Percentiles rank a stretch among this genome's conserved stretches.
These are phyloP conservation scores for Oreochromis aureus DNA, from an alignment of 2,113 vertebrate genomes.

Conservation along the genomic window DNA sequence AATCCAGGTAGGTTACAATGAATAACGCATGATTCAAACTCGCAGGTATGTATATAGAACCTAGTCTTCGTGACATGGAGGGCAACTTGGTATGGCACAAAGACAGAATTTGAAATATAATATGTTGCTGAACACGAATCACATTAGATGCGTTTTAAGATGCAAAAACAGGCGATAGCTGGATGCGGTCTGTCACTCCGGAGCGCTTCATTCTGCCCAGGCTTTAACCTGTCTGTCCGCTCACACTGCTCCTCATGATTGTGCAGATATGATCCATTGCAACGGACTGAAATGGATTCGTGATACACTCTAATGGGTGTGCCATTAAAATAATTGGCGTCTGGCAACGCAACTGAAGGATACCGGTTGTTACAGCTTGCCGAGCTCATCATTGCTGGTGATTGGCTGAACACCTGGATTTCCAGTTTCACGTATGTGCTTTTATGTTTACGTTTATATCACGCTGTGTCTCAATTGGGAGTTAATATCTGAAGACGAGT, in stretches of 20 bases:
- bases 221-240: background rate
- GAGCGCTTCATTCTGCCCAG: background rate
- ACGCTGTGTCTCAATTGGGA: background rate
- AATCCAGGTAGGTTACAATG: conserved; percentile 59
- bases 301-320: conserved; percentile 50
- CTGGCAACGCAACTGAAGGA: conserved; percentile 1
- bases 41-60: background rate
- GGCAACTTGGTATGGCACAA: background rate
- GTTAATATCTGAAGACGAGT: background rate
- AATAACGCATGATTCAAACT: conserved; percentile 17
- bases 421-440: background rate
- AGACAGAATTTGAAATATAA: background rate
- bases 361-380: background rate
- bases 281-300: conserved; percentile 27
- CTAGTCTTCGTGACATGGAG: background rate
- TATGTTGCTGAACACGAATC: background rate
- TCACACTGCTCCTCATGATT: background rate
- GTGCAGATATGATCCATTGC: conserved; percentile 19
- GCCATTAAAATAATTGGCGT: conserved; percentile 36
- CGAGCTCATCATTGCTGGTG: background rate
- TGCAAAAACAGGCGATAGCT: background rate
- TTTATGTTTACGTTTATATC: background rate
- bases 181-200: background rate
- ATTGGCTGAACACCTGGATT: conserved; percentile 26
- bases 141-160: background rate